Percentiles rank a stretch among this genome's conserved stretches.
These are phyloP conservation scores for Drosophila putrida DNA, from an alignment of 2,888 invertebrate genomes.

Conservation along the genomic window DNA sequence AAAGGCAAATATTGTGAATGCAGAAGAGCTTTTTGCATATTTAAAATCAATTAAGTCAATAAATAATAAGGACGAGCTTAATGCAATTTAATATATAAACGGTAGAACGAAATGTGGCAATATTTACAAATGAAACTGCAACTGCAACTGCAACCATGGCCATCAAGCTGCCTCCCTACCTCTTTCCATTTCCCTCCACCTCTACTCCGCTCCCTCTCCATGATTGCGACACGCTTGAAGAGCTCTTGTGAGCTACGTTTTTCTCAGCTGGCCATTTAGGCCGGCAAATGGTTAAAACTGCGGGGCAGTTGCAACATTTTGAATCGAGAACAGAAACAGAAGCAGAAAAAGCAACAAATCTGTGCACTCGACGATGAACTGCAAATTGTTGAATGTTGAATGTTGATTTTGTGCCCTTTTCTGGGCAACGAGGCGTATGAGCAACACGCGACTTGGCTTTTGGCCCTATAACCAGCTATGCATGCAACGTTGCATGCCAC, in stretches of 20 bases:
- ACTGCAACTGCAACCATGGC: slow-evolving; percentile 2
- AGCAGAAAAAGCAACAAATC: slow-evolving; percentile 27
- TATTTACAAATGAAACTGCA: slow-evolving; percentile 42
- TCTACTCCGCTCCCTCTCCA: neutral
- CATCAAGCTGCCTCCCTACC: neutral
- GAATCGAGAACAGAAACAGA: slow-evolving; percentile 1
- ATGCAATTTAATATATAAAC: slow-evolving; percentile 78
- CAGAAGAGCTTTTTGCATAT: slow-evolving; percentile 81
- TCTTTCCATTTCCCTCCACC: neutral
- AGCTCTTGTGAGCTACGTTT: slow-evolving; percentile 48
- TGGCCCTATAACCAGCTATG: slow-evolving; percentile 51
- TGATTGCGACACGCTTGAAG: slow-evolving; percentile 66
- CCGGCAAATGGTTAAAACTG: slow-evolving; percentile 15
- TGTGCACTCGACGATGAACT: slow-evolving; percentile 50
- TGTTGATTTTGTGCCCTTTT: slow-evolving; percentile 6
- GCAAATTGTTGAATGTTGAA: slow-evolving; percentile 6
- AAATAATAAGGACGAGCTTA: slow-evolving; percentile 77
- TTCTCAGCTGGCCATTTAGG: slow-evolving; percentile 48
- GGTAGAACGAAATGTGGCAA: slow-evolving; percentile 43
- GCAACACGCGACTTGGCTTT: slow-evolving; percentile 32
- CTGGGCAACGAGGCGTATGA: slow-evolving; percentile 49
- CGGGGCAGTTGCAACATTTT: slow-evolving; percentile 4
- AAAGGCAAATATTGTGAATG: slow-evolving; percentile 78
- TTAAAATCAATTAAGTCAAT: slow-evolving; percentile 85
- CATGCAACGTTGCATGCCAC: slow-evolving; percentile 53